Percentiles rank a stretch among this genome's conserved stretches.
These are phyloP conservation scores for Bubalus kerabau DNA, from an alignment of 2,113 vertebrate species.

Conservation along the genomic window DNA sequence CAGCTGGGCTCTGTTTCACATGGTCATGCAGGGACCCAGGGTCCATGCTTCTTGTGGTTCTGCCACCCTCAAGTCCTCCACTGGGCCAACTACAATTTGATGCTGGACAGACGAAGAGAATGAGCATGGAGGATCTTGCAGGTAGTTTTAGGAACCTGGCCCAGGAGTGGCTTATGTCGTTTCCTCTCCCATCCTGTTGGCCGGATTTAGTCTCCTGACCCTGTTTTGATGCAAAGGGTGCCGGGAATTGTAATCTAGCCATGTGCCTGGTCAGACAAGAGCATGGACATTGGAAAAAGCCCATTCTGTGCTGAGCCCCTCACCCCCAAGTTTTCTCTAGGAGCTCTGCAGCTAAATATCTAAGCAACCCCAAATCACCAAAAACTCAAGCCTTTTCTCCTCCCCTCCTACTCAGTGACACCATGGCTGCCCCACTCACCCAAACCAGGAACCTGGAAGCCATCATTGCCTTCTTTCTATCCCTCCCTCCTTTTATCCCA, in stretches of 20 bases:
- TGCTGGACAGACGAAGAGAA: background rate
- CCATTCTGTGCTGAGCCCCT: background rate
- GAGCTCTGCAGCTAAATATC: background rate
- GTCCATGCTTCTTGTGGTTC: background rate
- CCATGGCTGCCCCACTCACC: background rate
- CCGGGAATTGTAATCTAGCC: background rate
- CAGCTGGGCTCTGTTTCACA: background rate
- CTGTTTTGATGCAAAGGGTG: background rate
- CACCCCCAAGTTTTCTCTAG: background rate
- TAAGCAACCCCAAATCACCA: background rate
- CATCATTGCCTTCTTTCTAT: background rate
- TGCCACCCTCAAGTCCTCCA: background rate
- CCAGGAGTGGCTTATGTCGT: background rate
- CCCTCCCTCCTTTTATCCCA: background rate
- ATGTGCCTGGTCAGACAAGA: too few species aligned
- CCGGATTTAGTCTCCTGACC: background rate
- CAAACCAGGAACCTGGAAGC: background rate
- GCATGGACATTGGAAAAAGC: background rate
- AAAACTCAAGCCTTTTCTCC: background rate
- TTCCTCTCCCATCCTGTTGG: background rate
- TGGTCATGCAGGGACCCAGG: background rate
- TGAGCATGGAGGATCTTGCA: fast-evolving
- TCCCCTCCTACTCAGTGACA: background rate
- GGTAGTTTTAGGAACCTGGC: background rate
- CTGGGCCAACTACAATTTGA: background rate